phyloP scores from a whole-genome alignment of 2,888 invertebrate genomes.

The Erebia epiphron region DNA sequence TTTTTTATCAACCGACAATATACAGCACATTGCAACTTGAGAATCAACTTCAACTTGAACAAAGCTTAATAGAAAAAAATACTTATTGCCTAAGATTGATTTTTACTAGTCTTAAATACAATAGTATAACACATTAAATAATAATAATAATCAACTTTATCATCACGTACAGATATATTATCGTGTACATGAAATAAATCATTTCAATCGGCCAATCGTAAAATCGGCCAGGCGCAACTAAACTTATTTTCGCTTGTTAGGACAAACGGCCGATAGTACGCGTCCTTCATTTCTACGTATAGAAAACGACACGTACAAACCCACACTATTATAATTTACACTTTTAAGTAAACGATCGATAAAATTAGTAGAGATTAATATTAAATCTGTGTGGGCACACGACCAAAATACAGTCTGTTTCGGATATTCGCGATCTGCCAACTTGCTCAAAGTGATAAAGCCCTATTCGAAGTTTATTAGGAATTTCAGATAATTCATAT shows the following conservation, averaged over 20 bases:
- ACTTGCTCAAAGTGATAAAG: background rate
- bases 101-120: slow-evolving; percentile 3
- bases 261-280: slow-evolving; percentile 17
- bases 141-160: slow-evolving; percentile 1
- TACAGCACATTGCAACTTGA: background rate
- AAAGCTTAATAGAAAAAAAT: background rate
- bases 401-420: slow-evolving; percentile 11
- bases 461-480: background rate
- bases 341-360: slow-evolving; percentile 20
- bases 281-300: slow-evolving; percentile 18
- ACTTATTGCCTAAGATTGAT: background rate
- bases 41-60: background rate
- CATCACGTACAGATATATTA: background rate
- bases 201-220: background rate
- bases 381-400: slow-evolving; percentile 19
- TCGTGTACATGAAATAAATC: background rate
- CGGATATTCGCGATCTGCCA: slow-evolving; percentile 2
- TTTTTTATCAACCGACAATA: background rate
- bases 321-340: slow-evolving; percentile 20
- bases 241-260: slow-evolving; percentile 24
- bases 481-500: background rate
- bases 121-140: background rate
- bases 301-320: slow-evolving; percentile 25
- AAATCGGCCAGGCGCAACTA: slow-evolving; percentile 15
- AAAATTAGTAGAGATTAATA: slow-evolving; percentile 27